A percentile compares a stretch with the other conserved stretches of the same genome.
Evolutionary conservation across 1,140 invertebrate genomes (phyloP).

Genomic region (Triops longicaudatus): DNA sequence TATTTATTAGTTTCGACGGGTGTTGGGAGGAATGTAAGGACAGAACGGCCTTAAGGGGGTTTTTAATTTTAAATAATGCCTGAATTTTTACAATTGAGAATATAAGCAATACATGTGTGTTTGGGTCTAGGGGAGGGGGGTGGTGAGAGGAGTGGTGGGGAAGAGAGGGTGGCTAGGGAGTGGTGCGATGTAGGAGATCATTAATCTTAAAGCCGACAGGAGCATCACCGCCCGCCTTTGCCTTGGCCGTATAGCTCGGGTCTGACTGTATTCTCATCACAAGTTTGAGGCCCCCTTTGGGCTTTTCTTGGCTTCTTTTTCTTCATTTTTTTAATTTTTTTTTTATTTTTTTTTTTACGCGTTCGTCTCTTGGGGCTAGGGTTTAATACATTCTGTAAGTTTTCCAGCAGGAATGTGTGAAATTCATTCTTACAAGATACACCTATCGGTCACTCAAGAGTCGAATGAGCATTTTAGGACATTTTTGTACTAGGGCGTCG

Average conservation of each 20-base stretch:
- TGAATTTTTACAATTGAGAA: neutral
- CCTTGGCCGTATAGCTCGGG: neutral
- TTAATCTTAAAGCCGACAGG: conserved; percentile 10
- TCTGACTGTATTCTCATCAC: conserved; percentile 5
- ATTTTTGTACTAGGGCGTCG: neutral
- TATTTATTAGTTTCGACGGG: neutral
- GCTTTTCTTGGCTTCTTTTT: neutral
- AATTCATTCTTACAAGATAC: too few relatives aligned
- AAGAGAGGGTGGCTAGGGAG: conserved; percentile 30
- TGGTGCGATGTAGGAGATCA: conserved; percentile 35
- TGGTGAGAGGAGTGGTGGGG: conserved; percentile 28
- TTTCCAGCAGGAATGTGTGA: too few relatives aligned
- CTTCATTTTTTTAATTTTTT: neutral
- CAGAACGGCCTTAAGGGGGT: neutral
- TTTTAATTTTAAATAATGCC: neutral
- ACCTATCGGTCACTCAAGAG: too few relatives aligned
- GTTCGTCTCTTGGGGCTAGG: neutral
- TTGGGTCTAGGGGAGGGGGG: conserved; percentile 40
- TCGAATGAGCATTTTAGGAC: neutral
- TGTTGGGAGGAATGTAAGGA: neutral
- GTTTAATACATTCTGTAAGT: too few relatives aligned
- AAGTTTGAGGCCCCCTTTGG: neutral
- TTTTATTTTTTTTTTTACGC: neutral
- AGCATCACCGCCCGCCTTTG: conserved; percentile 5
- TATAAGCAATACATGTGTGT: neutral